Evolutionary conservation across 2,888 invertebrate species (phyloP).

Genomic region (Drosophila flavopinicola): DNA sequence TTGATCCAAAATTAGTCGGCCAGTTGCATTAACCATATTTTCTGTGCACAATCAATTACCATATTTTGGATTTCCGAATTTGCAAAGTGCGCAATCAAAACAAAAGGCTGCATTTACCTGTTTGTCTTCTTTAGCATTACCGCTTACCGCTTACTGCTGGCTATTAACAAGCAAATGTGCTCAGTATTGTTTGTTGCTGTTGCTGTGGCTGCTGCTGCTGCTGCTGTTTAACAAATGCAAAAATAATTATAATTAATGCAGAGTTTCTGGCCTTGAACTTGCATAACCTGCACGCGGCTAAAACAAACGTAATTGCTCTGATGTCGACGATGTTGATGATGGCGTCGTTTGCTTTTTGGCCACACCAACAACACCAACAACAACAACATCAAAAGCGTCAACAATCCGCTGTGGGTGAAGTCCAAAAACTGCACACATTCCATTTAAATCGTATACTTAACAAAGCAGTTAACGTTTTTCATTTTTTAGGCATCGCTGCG

Average conservation of each 20-base stretch:
- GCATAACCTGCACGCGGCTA: constrained; percentile 72
- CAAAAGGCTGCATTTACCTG: constrained; percentile 71
- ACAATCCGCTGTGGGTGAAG: constrained; percentile 57
- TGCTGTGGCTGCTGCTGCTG: constrained; percentile 37
- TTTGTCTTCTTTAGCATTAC: constrained; percentile 74
- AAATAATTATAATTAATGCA: constrained; percentile 80
- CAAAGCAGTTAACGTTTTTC: constrained; percentile 41
- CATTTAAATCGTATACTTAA: constrained; percentile 38
- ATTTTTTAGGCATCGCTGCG: constrained; percentile 67
- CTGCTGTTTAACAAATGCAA: constrained; percentile 72
- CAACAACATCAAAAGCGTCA: constrained; percentile 41
- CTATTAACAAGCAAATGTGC: constrained; percentile 58
- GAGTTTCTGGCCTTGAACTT: constrained; percentile 78
- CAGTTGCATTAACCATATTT: constrained; percentile 43
- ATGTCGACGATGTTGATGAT: constrained; percentile 16
- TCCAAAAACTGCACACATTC: constrained; percentile 58
- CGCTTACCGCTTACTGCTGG: constrained; percentile 52
- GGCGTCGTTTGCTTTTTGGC: constrained; percentile 46
- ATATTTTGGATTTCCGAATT: constrained; percentile 28
- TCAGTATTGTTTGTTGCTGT: constrained; percentile 38
- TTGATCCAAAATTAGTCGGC: constrained; percentile 1
- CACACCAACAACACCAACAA: constrained; percentile 36
- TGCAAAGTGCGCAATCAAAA: constrained; percentile 21
- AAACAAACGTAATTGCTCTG: constrained; percentile 60
- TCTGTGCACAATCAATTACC: constrained; percentile 29